Conservation (phyloP, 2,797 vertebrate genomes). For the Atherinosoma microstoma region DNA sequence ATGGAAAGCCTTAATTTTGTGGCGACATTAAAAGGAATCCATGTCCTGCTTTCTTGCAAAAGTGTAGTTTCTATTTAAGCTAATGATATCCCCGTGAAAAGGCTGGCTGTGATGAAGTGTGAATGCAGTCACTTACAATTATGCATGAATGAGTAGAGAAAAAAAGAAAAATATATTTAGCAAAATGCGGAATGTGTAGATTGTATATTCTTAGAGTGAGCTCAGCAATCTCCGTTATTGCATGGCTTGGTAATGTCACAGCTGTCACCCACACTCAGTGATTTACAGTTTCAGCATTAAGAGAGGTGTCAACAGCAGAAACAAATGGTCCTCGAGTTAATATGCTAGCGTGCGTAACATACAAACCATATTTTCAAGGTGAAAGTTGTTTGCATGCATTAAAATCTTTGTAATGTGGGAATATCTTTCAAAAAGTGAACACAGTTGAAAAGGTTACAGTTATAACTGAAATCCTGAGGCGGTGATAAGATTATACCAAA, state of each 20-base stretch:
- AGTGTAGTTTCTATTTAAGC: slow-evolving; percentile 32
- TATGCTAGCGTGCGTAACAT: slow-evolving; percentile 60
- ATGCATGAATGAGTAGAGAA: slow-evolving; percentile 27
- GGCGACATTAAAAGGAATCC: slow-evolving; percentile 39
- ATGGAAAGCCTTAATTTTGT: slow-evolving; percentile 35
- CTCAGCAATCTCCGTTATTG: slow-evolving; percentile 74
- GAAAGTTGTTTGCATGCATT: slow-evolving; percentile 53
- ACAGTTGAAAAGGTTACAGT: slow-evolving; percentile 35
- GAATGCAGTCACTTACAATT: slow-evolving; percentile 44
- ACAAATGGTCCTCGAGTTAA: slow-evolving; percentile 71
- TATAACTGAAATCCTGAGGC: slow-evolving; percentile 51
- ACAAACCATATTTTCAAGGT: slow-evolving; percentile 56
- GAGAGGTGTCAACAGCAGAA: slow-evolving; percentile 73
- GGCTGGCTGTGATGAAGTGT: slow-evolving; percentile 33
- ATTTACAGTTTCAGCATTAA: slow-evolving; percentile 79
- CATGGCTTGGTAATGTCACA: slow-evolving; percentile 75
- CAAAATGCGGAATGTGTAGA: slow-evolving; percentile 52
- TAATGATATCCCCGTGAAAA: slow-evolving; percentile 29
- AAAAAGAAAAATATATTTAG: slow-evolving; percentile 30
- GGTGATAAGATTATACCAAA: slow-evolving; percentile 38
- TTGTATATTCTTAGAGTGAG: slow-evolving; percentile 53
- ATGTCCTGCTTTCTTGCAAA: slow-evolving; percentile 13
- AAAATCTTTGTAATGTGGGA: slow-evolving; percentile 41
- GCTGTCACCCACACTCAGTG: slow-evolving; percentile 66
- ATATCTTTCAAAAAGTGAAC: slow-evolving; percentile 28